Base-by-base conservation (phyloP, 1,140 invertebrate genomes). In the Heliconius hewitsoni region DNA sequence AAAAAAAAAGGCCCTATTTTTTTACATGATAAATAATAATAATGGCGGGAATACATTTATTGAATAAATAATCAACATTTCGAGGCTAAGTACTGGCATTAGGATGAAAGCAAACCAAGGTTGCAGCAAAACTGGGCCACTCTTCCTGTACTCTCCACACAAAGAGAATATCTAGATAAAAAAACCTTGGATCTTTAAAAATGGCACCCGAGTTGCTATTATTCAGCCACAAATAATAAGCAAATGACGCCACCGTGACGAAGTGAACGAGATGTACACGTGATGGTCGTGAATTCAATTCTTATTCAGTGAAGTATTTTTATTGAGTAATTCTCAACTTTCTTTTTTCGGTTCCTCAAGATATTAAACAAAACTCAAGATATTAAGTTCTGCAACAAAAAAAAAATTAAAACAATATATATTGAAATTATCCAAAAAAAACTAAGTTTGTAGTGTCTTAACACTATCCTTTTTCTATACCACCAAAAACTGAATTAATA, bases 81-180 rank as follows among this genome's bases (percentile, higher is more conserved):
- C 52, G 73, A 73, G 11, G 74, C 74, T 76, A 73, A 80, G 74
- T 77, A 76, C 52, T 46, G 75, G 74, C 79, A 76, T 80, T 80
- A 80, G 78, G 73, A 80, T 72, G 74, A 80, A 80, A 80, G 79
- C 79, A 46, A 71, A 73, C 76, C 71, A 76, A 76, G 50, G 55
- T 71, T 74, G 37, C 52, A 76, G 74, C 39, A 57, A 50, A 80
- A 73, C 66, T 80, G 52, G 79, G 79, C 66, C 79, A 77, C 79
- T 77, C 66, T 76, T 76, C 79, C 79, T 76, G 74, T 76, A 73
- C 74, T 77, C 46, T 55, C 50, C n/a, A 52, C 42, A 75, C 73
- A 80, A 80, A 74, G 70, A 60, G 74, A 50, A 52, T 74, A 60
- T 74, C 60, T 66, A 66, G 60, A 66, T 16, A 66, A 66, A 66